Percentiles rank a stretch among this genome's conserved stretches.
These are phyloP conservation scores for Brachionus calyciflorus DNA, from an alignment of 1,140 invertebrate species.

Conservation along the genomic window DNA sequence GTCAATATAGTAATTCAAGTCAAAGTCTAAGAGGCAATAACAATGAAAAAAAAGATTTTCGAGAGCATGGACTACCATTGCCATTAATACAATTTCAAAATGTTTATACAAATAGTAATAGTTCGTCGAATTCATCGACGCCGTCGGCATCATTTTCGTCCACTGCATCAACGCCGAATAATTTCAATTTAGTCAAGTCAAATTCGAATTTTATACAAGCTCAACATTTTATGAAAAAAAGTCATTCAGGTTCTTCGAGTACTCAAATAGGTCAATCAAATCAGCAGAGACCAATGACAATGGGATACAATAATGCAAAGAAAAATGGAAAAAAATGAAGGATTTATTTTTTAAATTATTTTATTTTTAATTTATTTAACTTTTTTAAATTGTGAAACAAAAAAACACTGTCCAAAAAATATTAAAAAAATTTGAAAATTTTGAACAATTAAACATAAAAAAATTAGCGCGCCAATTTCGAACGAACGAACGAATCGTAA, in stretches of 20 bases:
- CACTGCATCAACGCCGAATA: not conserved
- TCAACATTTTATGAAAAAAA: not conserved
- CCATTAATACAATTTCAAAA: slow-evolving; percentile 14
- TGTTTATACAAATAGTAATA: slow-evolving; percentile 10
- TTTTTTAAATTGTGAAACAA: too few relatives aligned
- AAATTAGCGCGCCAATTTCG: too few relatives aligned
- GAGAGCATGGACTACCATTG: not conserved
- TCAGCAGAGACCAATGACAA: not conserved
- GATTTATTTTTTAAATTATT: not conserved
- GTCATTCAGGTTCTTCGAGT: not conserved
- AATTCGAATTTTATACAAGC: not conserved
- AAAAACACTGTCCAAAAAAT: too few relatives aligned
- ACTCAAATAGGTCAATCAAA: not conserved
- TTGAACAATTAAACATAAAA: too few relatives aligned
- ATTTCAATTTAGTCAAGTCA: slow-evolving; percentile 18
- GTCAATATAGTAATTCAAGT: slow-evolving; percentile 9
- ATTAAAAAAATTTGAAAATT: too few relatives aligned
- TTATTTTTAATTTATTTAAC: too few relatives aligned
- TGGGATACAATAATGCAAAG: not conserved
- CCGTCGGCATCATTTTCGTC: slow-evolving; percentile 16
- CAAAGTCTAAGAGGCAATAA: not conserved
- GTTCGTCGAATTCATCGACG: not conserved
- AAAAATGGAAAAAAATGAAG: slow-evolving; percentile 1
- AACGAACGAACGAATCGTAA: too few relatives aligned
- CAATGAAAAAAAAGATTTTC: slow-evolving; percentile 20